Evolutionary conservation across 2,888 invertebrate species (phyloP), one percentile per base, ranked within the genome.

Genomic region (Morpho helenor): DNA sequence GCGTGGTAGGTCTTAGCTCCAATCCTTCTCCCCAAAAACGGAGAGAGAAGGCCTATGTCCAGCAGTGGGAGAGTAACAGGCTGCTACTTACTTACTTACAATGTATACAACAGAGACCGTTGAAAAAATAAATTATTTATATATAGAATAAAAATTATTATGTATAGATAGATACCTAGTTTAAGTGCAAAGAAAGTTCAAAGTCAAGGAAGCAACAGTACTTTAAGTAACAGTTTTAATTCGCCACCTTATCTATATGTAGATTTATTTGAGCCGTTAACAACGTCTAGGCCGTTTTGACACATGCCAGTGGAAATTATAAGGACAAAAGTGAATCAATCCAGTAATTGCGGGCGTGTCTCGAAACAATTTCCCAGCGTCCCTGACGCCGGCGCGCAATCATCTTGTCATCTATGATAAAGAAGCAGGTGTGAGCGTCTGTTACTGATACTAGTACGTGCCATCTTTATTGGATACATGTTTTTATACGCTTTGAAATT

Each of bases 311-410:
- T 42, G 23, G 23, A 52, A 52, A 52, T 52, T 52, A 44, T 43
- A 23, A 10, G 43, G 51, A 51, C 44, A 75, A 74, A 76, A 76
- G 69, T 70, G 72, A 74, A 76, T 79, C 74, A 76, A 74, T 74
- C 72, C 70, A 64, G 68, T 75, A 76, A 75, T 76, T 71, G 72
- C 68, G 59, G 53, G 60, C 62, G 63, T 67, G 54, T 54, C 66
- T 64, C 62, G 68, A 74, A 76, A 78, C 74, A 77, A 76, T 80
- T 76, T 75, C n/a, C 48, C 42, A 48, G 39, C 51, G 51, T 51
- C 52, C 45, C 44, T 10, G 45, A 52, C 52, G 39, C 52, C 43
- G 31, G 44, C 52, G 52, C n/a, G 52, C 39, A 52, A 52, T 52
- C 52, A 52, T 39, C 52, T 8, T 52, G 52, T 52, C 52, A 52